These are phyloP conservation scores for Galendromus occidentalis DNA, from an alignment of 1,140 invertebrate genomes.

Conservation along the genomic window DNA sequence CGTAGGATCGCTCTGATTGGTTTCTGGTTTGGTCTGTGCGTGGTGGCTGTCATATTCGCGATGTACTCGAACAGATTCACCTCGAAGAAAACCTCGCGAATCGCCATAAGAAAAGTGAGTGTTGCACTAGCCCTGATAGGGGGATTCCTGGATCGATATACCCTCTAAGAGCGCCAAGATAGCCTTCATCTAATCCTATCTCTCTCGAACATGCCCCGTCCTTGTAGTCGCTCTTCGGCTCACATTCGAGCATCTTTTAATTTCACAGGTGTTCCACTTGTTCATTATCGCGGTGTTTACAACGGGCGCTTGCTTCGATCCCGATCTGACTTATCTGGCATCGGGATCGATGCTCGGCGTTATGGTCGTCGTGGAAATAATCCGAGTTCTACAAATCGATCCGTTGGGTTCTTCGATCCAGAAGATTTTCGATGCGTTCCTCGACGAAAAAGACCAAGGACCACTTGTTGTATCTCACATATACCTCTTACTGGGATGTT, in stretches of 20 bases:
- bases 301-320: constrained; percentile 5
- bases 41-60: background rate
- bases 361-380: background rate
- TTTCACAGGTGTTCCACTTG: background rate
- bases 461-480: background rate
- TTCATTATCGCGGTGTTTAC: background rate
- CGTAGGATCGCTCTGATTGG: background rate
- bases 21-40: background rate
- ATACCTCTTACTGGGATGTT: background rate
- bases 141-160: too few relatives aligned
- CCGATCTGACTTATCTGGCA: background rate
- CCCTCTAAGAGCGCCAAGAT: too few relatives aligned
- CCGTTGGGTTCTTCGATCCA: background rate
- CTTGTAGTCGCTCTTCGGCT: too few relatives aligned
- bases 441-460: constrained; percentile 2
- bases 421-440: background rate
- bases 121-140: too few relatives aligned
- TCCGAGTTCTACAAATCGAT: background rate
- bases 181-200: too few relatives aligned
- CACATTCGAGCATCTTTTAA: too few relatives aligned
- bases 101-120: background rate
- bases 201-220: too few relatives aligned
- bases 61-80: background rate
- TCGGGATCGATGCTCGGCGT: background rate
- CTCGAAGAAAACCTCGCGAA: background rate